Conservation (phyloP, 2,888 invertebrate genomes). For the Dioctria rufipes region DNA sequence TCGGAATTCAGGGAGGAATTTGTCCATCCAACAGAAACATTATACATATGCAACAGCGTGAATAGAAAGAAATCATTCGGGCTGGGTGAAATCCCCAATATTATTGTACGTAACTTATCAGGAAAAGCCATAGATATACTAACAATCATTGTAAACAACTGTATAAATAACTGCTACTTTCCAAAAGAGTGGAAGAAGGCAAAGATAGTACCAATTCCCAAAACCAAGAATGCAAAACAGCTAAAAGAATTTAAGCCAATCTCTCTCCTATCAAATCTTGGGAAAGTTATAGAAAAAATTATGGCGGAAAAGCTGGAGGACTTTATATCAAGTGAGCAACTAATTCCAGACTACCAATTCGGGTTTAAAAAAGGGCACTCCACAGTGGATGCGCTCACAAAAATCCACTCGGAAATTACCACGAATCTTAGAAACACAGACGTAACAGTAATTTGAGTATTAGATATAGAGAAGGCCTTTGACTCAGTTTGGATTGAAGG, state of each 20-base stretch:
- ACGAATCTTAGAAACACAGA: too few species aligned
- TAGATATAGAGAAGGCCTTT: too few species aligned
- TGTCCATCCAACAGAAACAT: background rate
- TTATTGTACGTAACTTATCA: background rate
- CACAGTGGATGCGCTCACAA: background rate
- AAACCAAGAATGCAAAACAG: background rate
- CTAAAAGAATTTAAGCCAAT: background rate
- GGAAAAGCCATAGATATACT: background rate
- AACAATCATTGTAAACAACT: background rate
- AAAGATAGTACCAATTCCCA: background rate
- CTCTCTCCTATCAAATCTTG: constrained; percentile 6
- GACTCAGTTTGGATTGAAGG: background rate
- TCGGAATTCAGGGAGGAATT: background rate
- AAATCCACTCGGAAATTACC: background rate
- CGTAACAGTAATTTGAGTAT: too few species aligned
- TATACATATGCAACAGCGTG: background rate
- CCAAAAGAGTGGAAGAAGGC: background rate
- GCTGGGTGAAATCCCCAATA: background rate
- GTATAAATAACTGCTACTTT: too few species aligned
- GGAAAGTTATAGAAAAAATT: constrained; percentile 16
- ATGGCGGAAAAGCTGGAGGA: background rate
- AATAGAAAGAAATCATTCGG: background rate
- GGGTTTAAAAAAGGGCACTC: background rate
- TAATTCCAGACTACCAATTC: constrained; percentile 14
- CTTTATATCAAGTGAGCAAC: background rate